A percentile compares a stretch with the other conserved stretches of the same genome.
Conservation (phyloP, 2,113 vertebrate genomes). For the Picathartes gymnocephalus region DNA sequence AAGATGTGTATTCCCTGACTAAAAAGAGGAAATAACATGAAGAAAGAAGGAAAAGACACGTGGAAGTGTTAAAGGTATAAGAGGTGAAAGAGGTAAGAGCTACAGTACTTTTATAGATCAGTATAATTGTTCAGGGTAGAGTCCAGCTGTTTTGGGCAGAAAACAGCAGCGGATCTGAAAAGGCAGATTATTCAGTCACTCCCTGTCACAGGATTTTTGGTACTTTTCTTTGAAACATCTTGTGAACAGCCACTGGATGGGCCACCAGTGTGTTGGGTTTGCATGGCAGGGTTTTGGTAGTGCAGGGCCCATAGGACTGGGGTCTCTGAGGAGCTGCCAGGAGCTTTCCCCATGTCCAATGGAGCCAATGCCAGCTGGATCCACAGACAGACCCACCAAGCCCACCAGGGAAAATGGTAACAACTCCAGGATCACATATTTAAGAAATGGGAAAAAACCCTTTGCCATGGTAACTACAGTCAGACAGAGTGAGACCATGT, state of each 20-base stretch:
- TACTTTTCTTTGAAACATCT: not conserved
- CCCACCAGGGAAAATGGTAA: too few relatives aligned
- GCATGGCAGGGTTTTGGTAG: not conserved
- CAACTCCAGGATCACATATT: not conserved
- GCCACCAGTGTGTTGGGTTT: not conserved
- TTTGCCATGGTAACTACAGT: not conserved
- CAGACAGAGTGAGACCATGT: fast-evolving
- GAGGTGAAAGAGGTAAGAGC: not conserved
- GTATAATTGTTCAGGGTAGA: not conserved
- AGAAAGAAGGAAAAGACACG: not conserved
- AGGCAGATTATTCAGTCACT: not conserved
- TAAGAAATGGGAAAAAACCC: fast-evolving
- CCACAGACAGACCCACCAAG: fast-evolving
- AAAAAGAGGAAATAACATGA: not conserved
- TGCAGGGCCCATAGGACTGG: not conserved
- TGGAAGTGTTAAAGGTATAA: not conserved
- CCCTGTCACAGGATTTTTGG: fast-evolving
- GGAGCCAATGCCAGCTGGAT: not conserved
- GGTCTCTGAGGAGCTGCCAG: not conserved
- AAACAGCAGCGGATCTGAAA: not conserved
- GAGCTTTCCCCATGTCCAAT: not conserved
- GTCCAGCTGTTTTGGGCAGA: not conserved
- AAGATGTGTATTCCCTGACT: not conserved
- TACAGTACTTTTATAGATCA: too few relatives aligned
- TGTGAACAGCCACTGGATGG: not conserved